Evolutionary conservation across 2,888 invertebrate genomes (phyloP), one percentile per base, ranked within the genome.

Genomic region (Parnassius orleans): DNA sequence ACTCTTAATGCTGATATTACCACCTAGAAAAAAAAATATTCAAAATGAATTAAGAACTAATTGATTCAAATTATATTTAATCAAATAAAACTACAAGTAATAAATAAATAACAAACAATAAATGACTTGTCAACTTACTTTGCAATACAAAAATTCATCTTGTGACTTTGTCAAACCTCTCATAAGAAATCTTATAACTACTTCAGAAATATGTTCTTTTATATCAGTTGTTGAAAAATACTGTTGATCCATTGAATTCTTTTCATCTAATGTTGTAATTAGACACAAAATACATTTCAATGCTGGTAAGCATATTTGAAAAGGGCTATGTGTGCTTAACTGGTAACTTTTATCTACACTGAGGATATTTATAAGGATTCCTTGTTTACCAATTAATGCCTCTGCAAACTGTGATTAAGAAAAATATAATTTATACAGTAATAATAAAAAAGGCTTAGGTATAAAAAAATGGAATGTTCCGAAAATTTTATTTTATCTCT

Each of bases 1-100:
- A 89, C 81, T 71, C 87, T 83, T 54, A 90, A 71, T 58, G 88
- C 87, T 72, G 88, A 79, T 74, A 92, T 92, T 55, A 93, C 75
- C 44, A 92, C 84, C 93, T 94, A 76, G 24, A 83, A 55, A 54
- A 10, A 3, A 51, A 14, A 15, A 43, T 50, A 19, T 44, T 33
- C 33, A 33, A 33, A 33, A 33, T 33, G 7, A 33, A 33, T 33
- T 24, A 33, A 33, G 7, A 33, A 33, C 33, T 33, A 33, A 33
- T 33, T 33, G 33, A 33, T 33, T 33, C 33, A 33, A 7, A 33
- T 33, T 33, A 33, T 33, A 33, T 33, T 33, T 7, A 33, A 33
- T 7, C 33, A 33, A 33, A 33, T 33, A 7, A 33, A 33, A 5
- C 33, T 33, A 33, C 7, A 33, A 33, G 33, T 33, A 33, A 33